phyloP scores from a whole-genome alignment of 2,888 invertebrate genomes.

The Hirtodrosophila confusa region DNA sequence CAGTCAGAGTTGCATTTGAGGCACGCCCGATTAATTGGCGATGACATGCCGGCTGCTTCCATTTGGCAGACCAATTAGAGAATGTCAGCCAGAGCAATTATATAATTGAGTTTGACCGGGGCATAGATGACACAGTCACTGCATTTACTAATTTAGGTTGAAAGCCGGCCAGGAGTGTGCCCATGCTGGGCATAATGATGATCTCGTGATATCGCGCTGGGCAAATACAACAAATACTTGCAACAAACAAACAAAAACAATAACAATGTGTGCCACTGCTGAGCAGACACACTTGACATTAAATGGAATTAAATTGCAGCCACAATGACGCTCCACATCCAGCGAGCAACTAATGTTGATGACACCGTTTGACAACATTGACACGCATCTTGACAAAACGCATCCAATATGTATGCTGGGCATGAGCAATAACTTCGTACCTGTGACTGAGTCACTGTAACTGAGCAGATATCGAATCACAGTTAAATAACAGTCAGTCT shows the following conservation, averaged over 20 bases:
- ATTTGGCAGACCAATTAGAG: slow-evolving; percentile 32
- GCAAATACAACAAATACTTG: slow-evolving; percentile 1
- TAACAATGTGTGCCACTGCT: slow-evolving; percentile 37
- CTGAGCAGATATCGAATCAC: too few relatives aligned
- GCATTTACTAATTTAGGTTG: slow-evolving; percentile 70
- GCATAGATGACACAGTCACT: slow-evolving; percentile 45
- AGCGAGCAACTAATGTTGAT: slow-evolving; percentile 51
- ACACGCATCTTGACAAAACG: slow-evolving; percentile 63
- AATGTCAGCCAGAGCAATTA: slow-evolving; percentile 58
- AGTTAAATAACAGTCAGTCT: too few relatives aligned
- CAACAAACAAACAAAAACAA: not conserved
- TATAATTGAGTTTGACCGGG: slow-evolving; percentile 60
- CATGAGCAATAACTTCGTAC: too few relatives aligned
- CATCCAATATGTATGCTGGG: slow-evolving; percentile 20
- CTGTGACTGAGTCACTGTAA: too few relatives aligned
- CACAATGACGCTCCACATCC: slow-evolving; percentile 35
- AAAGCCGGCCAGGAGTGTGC: slow-evolving; percentile 10
- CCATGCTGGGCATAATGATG: slow-evolving; percentile 25
- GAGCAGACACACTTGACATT: slow-evolving; percentile 59
- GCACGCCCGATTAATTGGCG: slow-evolving; percentile 49
- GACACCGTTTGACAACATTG: slow-evolving; percentile 78
- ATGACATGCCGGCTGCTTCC: slow-evolving; percentile 36
- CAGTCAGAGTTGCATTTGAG: slow-evolving; percentile 1
- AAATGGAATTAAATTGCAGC: slow-evolving; percentile 69
- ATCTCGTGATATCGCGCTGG: slow-evolving; percentile 29